Conservation (phyloP, 2,888 invertebrate genomes). For the Blomia tropicalis region DNA sequence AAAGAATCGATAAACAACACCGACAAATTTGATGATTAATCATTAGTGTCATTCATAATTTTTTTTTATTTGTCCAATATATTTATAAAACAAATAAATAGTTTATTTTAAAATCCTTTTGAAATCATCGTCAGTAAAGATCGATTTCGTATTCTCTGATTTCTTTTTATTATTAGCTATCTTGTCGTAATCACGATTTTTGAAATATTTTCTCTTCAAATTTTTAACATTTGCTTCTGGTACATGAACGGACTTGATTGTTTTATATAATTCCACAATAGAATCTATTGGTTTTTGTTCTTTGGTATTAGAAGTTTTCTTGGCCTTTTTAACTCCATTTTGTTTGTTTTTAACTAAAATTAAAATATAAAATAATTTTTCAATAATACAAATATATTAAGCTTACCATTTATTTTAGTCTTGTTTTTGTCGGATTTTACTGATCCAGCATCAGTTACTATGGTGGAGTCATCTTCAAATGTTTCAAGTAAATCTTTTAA, state of each 20-base stretch:
- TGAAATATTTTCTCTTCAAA: neutral
- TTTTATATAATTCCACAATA: neutral
- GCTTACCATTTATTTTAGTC: neutral
- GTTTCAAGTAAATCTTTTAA: neutral
- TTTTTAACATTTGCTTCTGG: neutral
- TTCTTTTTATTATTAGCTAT: neutral
- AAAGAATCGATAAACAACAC: neutral
- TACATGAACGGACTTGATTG: neutral
- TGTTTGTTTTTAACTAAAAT: neutral
- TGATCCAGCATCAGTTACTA: neutral
- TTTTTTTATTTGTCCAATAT: neutral
- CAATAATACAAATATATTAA: neutral
- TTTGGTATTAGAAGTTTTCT: neutral
- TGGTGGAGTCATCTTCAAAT: neutral
- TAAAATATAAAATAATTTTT: neutral
- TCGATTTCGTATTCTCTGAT: neutral
- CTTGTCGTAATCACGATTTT: neutral
- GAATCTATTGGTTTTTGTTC: neutral
- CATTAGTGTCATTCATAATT: neutral
- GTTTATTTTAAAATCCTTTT: neutral
- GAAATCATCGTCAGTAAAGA: constrained; percentile 1
- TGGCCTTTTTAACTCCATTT: neutral
- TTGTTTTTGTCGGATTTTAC: neutral
- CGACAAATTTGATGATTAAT: neutral
- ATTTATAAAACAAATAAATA: neutral